Evolutionary conservation across 2,113 vertebrate species (phyloP), one percentile per base, ranked within the genome.

Genomic region (Oncorhynchus gorbuscha): DNA sequence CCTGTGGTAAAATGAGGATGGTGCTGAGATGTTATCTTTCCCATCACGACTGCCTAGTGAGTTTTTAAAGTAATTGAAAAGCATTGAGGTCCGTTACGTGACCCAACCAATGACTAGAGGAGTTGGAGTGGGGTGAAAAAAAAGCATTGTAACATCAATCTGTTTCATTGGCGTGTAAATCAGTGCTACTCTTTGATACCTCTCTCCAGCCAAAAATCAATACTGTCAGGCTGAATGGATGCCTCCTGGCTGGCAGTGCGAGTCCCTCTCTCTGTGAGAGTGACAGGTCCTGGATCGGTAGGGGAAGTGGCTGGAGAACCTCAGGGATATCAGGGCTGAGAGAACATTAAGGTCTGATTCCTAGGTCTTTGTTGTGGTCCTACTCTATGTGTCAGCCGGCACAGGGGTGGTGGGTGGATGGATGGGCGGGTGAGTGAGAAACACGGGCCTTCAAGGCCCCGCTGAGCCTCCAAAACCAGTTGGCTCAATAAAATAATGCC

Each of bases 1-100:
- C 67, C 71, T 68, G 69, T 11, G 55, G 78, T 48, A 69, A 22
- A 69, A 51, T 39, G 73, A 71, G 78, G 26, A 49, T 65, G 74
- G 69, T 14, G 62, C 71, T 45, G 16, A 59, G 62, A 71, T 80
- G 80, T 78, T 71, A 81, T 64, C 65, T 82, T 72, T 82, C 73
- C 73, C 75, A 72, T 72, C 72, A 84, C 18, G 28, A 32, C 11
- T 68, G 67, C 28, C 68, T 62, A 74, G 28, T 71, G 76, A 32
- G 28, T 72, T 71, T 79, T 66, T 62, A 68, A 58, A 67, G 76
- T 72, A 75, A 68, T 28, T 81, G 76, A 79, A 74, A 77, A 76
- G 67, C 51, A 74, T 49, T 45, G 49, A 79, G 65, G 66, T 68
- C 74, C 30, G n/a, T 22, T 62, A 62, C 5, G 59, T 24, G 59